These are phyloP conservation scores for Lateolabrax maculatus DNA, from an alignment of 2,797 vertebrate genomes.

Conservation along the genomic window DNA sequence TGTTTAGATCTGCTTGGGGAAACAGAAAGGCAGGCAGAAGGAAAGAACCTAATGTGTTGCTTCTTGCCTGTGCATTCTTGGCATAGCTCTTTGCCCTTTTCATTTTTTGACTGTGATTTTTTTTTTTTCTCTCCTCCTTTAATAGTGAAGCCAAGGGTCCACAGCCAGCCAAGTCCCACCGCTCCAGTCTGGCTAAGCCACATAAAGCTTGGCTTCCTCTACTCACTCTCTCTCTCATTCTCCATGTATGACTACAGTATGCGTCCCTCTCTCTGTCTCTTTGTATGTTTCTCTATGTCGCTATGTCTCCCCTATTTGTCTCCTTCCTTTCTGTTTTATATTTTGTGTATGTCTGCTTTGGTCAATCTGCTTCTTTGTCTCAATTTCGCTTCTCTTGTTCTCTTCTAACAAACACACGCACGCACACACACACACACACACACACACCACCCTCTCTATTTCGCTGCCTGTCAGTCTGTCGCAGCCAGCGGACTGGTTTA, in stretches of 20 bases:
- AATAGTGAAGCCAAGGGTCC: slow-evolving; percentile 83
- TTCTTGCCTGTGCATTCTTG: slow-evolving; percentile 88
- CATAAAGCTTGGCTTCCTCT: slow-evolving; percentile 78
- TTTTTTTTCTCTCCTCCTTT: slow-evolving; percentile 69
- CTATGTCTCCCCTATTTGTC: slow-evolving; percentile 46
- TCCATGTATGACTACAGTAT: slow-evolving; percentile 61
- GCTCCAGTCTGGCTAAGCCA: slow-evolving; percentile 84
- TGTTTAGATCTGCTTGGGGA: slow-evolving; percentile 74
- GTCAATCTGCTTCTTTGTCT: slow-evolving; percentile 65
- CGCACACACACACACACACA: slow-evolving; percentile 6
- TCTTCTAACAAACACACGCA: slow-evolving; percentile 26
- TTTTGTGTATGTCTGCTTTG: slow-evolving; percentile 58
- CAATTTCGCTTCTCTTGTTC: slow-evolving; percentile 51
- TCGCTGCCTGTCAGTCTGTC: slow-evolving; percentile 75
- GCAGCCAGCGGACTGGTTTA: slow-evolving; percentile 77
- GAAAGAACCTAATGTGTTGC: slow-evolving; percentile 84
- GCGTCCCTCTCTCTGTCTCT: slow-evolving; percentile 50
- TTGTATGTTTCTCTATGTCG: slow-evolving; percentile 48
- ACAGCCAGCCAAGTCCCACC: slow-evolving; percentile 84
- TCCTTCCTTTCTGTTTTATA: slow-evolving; percentile 41
- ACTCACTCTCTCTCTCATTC: slow-evolving; percentile 60
- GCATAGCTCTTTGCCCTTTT: slow-evolving; percentile 85
- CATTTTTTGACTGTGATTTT: slow-evolving; percentile 82
- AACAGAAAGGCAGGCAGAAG: slow-evolving; percentile 78
- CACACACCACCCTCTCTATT: slow-evolving; percentile 57